phyloP scores from a whole-genome alignment of 2,888 invertebrate genomes.

The Eilema caniola region DNA sequence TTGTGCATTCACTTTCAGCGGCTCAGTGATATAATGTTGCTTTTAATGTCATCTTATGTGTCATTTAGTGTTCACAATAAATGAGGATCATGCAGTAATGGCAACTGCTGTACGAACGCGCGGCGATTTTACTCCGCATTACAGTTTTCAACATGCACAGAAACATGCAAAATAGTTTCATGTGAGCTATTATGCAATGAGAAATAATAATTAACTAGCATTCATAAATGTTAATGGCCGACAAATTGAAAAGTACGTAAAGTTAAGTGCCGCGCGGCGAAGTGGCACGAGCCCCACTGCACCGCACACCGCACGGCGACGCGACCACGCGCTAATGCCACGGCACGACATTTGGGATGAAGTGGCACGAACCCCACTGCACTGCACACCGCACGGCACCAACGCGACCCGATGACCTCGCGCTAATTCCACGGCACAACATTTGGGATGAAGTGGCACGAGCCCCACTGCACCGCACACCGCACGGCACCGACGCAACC shows the following conservation, averaged over 20 bases:
- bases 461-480: no score
- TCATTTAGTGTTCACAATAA: background rate
- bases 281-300: no score
- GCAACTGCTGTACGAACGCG: background rate
- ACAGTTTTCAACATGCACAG: background rate
- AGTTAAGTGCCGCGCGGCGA: background rate
- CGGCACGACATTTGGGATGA: constrained; percentile 5
- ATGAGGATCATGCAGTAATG: background rate
- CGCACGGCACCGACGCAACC: no score
- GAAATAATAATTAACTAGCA: constrained; percentile 13
- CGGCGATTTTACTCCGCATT: constrained; percentile 6
- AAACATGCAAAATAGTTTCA: constrained; percentile 13
- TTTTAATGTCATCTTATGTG: background rate
- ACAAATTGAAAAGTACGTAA: constrained; percentile 11
- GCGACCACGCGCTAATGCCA: background rate
- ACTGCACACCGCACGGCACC: no score
- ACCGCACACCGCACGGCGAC: no score
- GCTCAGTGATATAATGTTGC: background rate
- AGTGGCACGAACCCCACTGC: no score
- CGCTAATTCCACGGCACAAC: constrained; percentile 6
- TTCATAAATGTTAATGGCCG: constrained; percentile 15
- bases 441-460: background rate
- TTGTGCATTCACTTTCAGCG: background rate
- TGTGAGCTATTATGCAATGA: constrained; percentile 12
- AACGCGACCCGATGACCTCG: no score